These are phyloP conservation scores for Tetheella fluctuosa DNA, from an alignment of 2,888 invertebrate species.

Conservation along the genomic window DNA sequence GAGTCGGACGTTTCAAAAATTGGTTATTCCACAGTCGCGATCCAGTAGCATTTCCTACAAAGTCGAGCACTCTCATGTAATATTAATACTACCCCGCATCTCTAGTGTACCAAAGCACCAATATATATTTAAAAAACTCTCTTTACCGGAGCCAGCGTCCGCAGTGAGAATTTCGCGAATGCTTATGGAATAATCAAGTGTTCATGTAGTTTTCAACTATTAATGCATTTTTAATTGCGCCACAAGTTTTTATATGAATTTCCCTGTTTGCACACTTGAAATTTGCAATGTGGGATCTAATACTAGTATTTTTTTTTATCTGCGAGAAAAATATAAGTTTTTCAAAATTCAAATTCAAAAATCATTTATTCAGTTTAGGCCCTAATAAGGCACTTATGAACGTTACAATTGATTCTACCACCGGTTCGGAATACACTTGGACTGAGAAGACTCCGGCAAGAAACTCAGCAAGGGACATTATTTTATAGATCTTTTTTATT, in stretches of 20 bases:
- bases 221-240: slow-evolving; percentile 13
- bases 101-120: slow-evolving; percentile 47
- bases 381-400: no score
- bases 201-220: slow-evolving; percentile 25
- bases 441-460: no score
- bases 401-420: no score
- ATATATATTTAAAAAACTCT: slow-evolving; percentile 55
- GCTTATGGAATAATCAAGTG: slow-evolving; percentile 35
- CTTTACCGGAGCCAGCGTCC: slow-evolving; percentile 21
- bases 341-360: no score
- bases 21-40: slow-evolving; percentile 47
- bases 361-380: no score
- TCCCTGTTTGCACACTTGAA: neutral
- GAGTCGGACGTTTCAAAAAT: slow-evolving; percentile 49
- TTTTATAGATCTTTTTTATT: no score
- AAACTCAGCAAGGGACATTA: no score
- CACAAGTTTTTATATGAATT: slow-evolving; percentile 20
- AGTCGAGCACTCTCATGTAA: slow-evolving; percentile 47
- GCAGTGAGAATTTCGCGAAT: slow-evolving; percentile 27
- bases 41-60: slow-evolving; percentile 34
- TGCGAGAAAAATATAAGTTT: no score
- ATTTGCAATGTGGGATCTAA: neutral
- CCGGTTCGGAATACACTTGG: no score
- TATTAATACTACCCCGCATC: slow-evolving; percentile 49
- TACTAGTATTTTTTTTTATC: neutral